Evolutionary conservation across 1,140 invertebrate species (phyloP).

Genomic region (Bombus confusus): DNA sequence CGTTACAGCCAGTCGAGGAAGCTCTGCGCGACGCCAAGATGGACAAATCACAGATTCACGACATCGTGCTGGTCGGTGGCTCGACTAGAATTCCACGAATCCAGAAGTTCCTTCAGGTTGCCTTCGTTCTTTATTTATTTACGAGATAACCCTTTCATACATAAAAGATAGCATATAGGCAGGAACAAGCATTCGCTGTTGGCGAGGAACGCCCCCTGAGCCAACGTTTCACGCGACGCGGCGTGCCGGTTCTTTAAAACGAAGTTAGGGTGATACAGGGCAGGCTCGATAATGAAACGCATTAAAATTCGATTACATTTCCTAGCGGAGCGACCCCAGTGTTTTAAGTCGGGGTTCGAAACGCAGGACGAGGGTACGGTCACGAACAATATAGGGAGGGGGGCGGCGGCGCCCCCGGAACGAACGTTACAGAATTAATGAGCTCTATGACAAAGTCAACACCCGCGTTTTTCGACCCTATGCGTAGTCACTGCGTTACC

Average conservation of each 20-base stretch:
- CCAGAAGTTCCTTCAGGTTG: constrained; percentile 79
- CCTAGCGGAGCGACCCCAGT: neutral
- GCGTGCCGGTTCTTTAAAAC: constrained; percentile 27
- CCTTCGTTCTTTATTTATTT: neutral
- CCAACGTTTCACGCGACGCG: constrained; percentile 5
- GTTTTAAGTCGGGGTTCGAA: constrained; percentile 36
- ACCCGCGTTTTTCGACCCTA: constrained; percentile 28
- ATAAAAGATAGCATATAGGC: neutral
- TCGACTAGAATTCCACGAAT: constrained; percentile 82
- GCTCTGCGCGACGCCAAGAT: constrained; percentile 86
- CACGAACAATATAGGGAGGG: constrained; percentile 29
- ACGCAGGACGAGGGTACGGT: constrained; percentile 13
- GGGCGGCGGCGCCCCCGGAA: neutral
- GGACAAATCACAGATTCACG: constrained; percentile 84
- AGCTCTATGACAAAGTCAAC: constrained; percentile 61
- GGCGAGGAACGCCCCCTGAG: neutral
- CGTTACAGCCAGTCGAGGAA: constrained; percentile 86
- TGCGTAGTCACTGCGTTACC: neutral
- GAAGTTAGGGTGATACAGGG: constrained; percentile 26
- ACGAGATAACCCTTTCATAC: neutral
- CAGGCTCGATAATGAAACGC: constrained; percentile 44
- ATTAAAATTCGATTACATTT: constrained; percentile 62
- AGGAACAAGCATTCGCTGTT: neutral
- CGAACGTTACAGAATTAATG: constrained; percentile 58
- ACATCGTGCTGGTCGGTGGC: constrained; percentile 60